A percentile compares a stretch with the other conserved stretches of the same genome.
phyloP scores from a whole-genome alignment of 2,797 vertebrate genomes.

The Mormyrops boulengeri region DNA sequence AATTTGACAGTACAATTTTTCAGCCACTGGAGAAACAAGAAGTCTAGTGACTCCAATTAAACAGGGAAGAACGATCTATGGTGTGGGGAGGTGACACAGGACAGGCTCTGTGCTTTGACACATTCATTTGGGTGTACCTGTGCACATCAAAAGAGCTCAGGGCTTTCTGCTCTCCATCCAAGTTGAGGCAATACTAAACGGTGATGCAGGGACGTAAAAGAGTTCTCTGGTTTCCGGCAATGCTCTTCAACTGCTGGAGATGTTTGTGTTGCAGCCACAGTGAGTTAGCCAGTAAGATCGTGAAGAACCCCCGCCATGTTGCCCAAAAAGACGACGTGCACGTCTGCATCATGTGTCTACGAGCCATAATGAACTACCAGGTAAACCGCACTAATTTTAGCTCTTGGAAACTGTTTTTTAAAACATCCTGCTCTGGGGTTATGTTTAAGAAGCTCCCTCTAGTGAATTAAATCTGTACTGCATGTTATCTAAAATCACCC shows the following conservation, averaged over 20 bases:
- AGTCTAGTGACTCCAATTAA: background rate
- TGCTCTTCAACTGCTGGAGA: background rate
- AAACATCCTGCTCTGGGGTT: background rate
- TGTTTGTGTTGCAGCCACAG: constrained; percentile 58
- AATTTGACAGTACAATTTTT: background rate
- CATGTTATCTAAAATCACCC: background rate
- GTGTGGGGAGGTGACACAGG: background rate
- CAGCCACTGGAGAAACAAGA: background rate
- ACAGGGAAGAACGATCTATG: background rate
- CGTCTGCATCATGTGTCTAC: constrained; percentile 92
- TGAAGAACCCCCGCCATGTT: constrained; percentile 91
- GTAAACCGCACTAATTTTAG: constrained; percentile 50
- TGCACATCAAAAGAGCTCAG: background rate
- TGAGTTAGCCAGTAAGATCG: constrained; percentile 56
- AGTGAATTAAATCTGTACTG: constrained; percentile 20
- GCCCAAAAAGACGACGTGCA: constrained; percentile 97
- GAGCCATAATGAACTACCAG: constrained; percentile 99
- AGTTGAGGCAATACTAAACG: background rate
- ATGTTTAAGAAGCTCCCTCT: constrained; percentile 19
- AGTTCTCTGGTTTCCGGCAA: background rate
- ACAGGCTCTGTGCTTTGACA: background rate
- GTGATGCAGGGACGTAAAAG: background rate
- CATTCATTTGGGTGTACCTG: background rate
- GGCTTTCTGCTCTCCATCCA: background rate
- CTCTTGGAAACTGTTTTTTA: background rate